Conservation (phyloP, 2,113 vertebrate genomes). For the Grammomys dolichurus region DNA sequence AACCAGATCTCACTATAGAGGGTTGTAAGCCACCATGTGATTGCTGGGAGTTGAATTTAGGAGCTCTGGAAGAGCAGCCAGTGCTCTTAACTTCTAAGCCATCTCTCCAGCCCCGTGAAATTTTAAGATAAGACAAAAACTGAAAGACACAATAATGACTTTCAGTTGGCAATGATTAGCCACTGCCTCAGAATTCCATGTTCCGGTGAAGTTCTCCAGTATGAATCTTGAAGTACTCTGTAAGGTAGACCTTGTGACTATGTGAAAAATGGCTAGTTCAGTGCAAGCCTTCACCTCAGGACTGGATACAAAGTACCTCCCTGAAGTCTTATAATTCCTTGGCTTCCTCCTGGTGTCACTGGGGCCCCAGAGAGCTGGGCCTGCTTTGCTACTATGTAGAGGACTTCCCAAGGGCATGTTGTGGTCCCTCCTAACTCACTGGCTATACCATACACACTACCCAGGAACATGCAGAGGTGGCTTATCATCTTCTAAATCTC, state of each 20-base stretch:
- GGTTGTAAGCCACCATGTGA: too few relatives aligned
- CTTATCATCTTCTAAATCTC: background rate
- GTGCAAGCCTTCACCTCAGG: background rate
- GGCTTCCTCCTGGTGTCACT: background rate
- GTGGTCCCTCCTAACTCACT: background rate
- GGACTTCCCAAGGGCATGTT: background rate
- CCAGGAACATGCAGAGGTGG: too few relatives aligned
- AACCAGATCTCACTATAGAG: too few relatives aligned
- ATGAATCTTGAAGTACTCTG: background rate
- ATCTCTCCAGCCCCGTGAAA: too few relatives aligned
- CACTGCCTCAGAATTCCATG: background rate
- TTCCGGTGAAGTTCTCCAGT: background rate
- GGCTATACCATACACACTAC: background rate
- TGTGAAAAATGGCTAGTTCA: background rate
- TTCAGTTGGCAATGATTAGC: background rate
- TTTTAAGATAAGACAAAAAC: background rate
- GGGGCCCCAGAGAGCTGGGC: background rate
- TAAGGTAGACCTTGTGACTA: background rate
- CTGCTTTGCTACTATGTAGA: background rate
- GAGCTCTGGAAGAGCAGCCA: too few relatives aligned
- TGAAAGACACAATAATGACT: background rate
- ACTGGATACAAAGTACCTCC: background rate
- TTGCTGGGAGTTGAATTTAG: too few relatives aligned
- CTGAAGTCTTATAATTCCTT: background rate
- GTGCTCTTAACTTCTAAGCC: too few relatives aligned